A percentile compares a stretch with the other conserved stretches of the same genome.
Conservation (phyloP, 92 coral and sea anemone genomes). For the Paramuricea clavata region DNA sequence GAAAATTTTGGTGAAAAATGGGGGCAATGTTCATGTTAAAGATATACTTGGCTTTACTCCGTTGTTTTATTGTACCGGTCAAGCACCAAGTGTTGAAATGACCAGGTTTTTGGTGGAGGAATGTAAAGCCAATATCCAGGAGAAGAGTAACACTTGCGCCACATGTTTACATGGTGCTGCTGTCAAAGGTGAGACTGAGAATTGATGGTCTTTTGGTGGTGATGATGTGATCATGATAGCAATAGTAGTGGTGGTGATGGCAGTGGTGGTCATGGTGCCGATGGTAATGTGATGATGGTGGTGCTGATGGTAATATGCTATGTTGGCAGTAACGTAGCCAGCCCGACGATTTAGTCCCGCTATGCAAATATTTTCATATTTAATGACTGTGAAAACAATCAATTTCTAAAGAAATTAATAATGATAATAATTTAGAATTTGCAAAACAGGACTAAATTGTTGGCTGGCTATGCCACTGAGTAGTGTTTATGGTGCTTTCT, state of each 20-base stretch:
- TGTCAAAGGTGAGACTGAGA: slow-evolving; percentile 71
- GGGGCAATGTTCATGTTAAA: slow-evolving; percentile 46
- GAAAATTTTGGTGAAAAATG: slow-evolving; percentile 46
- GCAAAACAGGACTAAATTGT: no score
- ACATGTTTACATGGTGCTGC: slow-evolving; percentile 83
- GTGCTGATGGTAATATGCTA: no score
- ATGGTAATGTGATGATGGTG: no score
- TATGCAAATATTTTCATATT: no score
- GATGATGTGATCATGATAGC: no score
- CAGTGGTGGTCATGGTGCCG: not conserved
- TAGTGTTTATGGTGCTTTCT: no score
- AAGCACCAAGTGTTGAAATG: slow-evolving; percentile 56
- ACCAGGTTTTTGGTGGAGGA: slow-evolving; percentile 62
- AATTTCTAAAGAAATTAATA: no score
- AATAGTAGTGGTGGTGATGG: not conserved
- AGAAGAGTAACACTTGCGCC: slow-evolving; percentile 21
- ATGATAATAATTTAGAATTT: no score
- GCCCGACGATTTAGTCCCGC: no score
- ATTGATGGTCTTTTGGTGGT: not conserved
- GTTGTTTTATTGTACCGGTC: slow-evolving; percentile 67
- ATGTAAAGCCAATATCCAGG: slow-evolving; percentile 46
- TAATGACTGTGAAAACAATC: no score
- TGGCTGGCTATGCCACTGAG: no score
- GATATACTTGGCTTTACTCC: slow-evolving; percentile 69
- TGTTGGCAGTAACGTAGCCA: no score